Base-by-base conservation (phyloP, 2,797 vertebrate genomes). In the Myotis planiceps region DNA sequence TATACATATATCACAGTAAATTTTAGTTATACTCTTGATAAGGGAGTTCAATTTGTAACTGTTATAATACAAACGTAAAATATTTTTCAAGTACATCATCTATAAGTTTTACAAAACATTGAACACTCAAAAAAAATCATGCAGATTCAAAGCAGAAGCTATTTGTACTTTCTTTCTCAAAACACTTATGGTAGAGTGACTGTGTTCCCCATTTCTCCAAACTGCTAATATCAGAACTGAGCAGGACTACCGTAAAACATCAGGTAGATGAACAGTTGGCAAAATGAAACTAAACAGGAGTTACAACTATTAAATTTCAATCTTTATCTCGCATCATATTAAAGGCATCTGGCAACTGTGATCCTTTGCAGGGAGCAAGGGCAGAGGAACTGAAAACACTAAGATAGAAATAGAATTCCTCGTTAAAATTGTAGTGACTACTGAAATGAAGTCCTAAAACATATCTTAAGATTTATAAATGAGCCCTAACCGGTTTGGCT, bases 1-100 rank as follows among this genome's bases (percentile, higher is more conserved):
- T 69, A 63, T 69, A 63, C 82, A 90, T 94, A 49, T 66, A 29
- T 55, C 47, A 71, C 16, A 49, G 86, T 83, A 75, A 94, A 78
- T 85, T 96, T 92, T 88, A 75, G 65, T 39, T 90, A 88, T 63
- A 39, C 51, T 94, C 65, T 92, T 95, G n/a, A 9, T 80, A 76
- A 94, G n/a, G 71, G 1, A 84, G 27, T 87, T 81, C 66, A 90
- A 45, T 78, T 76, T 93, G 9, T 76, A 72, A 47, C 21, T 45
- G 69, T 72, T 47, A 82, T 49, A 96, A 92, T 86, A 65, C 10
- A 94, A 96, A 83, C 4, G 60, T 47, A 58, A 81, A 93, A 93
- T 86, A 47, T 19, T 63, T 84, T 95, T 69, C 6, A 69, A 69
- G 12, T 81, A 25, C 51, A 88, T 72, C 55, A 82, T 9, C n/a